Conservation (phyloP, 92 coral and sea anemone genomes). For the Porites rus region DNA sequence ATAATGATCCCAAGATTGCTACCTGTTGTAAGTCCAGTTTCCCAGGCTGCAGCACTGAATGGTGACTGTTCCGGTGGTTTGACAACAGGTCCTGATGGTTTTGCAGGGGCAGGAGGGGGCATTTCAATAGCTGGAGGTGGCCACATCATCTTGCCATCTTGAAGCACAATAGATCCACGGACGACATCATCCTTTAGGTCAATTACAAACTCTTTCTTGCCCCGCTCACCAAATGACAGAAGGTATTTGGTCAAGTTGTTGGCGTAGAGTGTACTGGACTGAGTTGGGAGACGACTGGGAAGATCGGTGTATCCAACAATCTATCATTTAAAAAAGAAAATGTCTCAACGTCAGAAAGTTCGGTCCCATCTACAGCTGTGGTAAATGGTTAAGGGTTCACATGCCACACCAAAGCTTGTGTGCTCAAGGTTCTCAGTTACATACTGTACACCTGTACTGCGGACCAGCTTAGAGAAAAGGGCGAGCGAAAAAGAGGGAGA, state of each 20-base stretch:
- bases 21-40: conserved; percentile 96
- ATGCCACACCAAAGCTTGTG: too few species aligned
- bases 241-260: conserved; percentile 96
- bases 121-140: conserved; percentile 88
- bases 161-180: conserved; percentile 93
- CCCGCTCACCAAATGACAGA: conserved; percentile 85
- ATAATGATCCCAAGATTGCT: background rate
- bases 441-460: too few species aligned
- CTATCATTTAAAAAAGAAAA: conserved; percentile 35
- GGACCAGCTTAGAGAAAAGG: too few species aligned
- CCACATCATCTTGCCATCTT: conserved; percentile 97
- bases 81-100: conserved; percentile 60
- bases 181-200: conserved; percentile 98
- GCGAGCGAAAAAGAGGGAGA: too few species aligned
- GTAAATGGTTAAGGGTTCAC: too few species aligned
- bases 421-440: too few species aligned
- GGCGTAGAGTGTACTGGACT: conserved; percentile 95
- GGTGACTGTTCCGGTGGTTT: conserved; percentile 94
- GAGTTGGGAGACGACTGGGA: conserved; percentile 97
- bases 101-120: conserved; percentile 88
- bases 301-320: conserved; percentile 98
- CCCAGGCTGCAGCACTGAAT: conserved; percentile 79
- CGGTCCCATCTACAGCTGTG: too few species aligned
- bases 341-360: too few species aligned
- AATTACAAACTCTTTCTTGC: conserved; percentile 86